Evolutionary conservation across 2,113 vertebrate genomes (phyloP).

Genomic region (Pogonocichla stellata): DNA sequence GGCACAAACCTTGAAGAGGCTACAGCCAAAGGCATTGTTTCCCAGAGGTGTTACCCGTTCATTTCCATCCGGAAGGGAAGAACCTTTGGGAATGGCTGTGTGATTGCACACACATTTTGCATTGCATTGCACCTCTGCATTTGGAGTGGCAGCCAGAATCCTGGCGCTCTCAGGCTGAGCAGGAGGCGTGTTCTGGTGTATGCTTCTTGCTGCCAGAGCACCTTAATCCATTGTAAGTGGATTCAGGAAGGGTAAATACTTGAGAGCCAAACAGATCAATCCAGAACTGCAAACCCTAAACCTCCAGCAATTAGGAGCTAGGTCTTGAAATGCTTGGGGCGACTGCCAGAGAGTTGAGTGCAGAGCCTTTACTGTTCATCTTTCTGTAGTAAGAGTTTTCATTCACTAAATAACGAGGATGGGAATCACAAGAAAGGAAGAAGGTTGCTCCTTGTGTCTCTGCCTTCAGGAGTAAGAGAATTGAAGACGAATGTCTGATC

Average conservation of each 20-base stretch:
- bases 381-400: background rate
- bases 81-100: accelerated
- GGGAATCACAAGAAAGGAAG: background rate
- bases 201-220: background rate
- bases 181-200: accelerated
- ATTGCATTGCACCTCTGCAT: background rate
- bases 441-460: background rate
- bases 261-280: background rate
- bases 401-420: background rate
- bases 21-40: background rate
- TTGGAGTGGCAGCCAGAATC: background rate
- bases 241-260: background rate
- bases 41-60: accelerated
- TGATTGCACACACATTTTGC: too few relatives aligned
- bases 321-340: background rate
- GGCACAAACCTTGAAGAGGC: background rate
- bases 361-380: background rate
- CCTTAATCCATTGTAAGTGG: background rate
- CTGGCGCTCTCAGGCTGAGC: background rate
- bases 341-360: background rate
- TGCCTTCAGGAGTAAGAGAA: background rate
- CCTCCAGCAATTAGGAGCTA: background rate
- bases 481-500: background rate
- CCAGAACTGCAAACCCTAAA: background rate
- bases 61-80: background rate